Base-by-base conservation (phyloP, 1,140 invertebrate genomes). In the Heliconius eleuchia region DNA sequence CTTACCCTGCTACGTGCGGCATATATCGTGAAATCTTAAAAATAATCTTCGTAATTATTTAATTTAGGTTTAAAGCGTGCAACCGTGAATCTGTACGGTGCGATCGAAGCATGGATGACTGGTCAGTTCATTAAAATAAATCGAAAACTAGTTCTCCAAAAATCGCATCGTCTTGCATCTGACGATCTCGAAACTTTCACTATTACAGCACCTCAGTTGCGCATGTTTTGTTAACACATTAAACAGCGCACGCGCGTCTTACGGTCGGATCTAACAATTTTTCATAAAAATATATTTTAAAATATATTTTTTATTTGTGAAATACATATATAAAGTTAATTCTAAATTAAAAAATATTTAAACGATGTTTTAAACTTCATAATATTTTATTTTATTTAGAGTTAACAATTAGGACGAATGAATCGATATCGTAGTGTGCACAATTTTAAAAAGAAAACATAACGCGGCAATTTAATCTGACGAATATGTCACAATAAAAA, bases 161-260 rank as follows among this genome's bases (percentile, higher is more conserved):
- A 80, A 81, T 81, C 76, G 76, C 73, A 76, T 80, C 70, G 74
- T 66, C 55, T 75, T 13, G 55, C 71, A 55, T 55, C 74, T 76
- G 73, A 81, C 76, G 74, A 83, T 77, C 81, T 79, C 87, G 86
- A 73, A 85, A 90, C 90, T 92, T 92, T 92, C 89, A 83, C 90
- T 90, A 55, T 92, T 92, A 90, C 90, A 87, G 88, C 90, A 90
- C 88, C 86, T 81, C 37, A 46, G 74, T 75, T 75, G 74, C 77
- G 83, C 86, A 73, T 81, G 84, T 81, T 78, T 85, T 83, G 86
- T 82, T 85, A 86, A 84, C 84, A 83, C 84, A 86, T 85, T 81
- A 77, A 79, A 76, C 75, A 66, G 83, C 80, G 85, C 89, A 79
- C 76, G 85, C 88, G 87, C 86, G 76, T 2, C 66, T 71, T 50